phyloP scores from a whole-genome alignment of 2,888 invertebrate genomes.

The Camponotus fellah region DNA sequence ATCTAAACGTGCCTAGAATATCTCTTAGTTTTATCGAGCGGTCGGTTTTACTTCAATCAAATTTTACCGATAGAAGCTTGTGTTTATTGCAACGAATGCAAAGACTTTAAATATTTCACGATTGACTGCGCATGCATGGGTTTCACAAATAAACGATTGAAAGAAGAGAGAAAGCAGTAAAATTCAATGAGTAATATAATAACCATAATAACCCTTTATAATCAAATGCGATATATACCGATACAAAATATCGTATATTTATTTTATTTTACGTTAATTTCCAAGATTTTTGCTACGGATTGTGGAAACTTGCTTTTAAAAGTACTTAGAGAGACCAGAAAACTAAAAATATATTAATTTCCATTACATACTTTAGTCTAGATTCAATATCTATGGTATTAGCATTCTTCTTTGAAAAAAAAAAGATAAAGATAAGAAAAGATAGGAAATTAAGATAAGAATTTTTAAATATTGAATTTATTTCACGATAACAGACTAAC shows the following conservation, averaged over 20 bases:
- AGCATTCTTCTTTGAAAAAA: background rate
- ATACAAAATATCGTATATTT: background rate
- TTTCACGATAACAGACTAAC: background rate
- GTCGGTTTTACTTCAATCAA: background rate
- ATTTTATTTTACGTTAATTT: background rate
- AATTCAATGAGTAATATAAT: background rate
- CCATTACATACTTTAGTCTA: background rate
- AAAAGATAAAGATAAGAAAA: background rate
- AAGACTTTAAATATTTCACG: slow-evolving; percentile 27
- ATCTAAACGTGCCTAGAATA: slow-evolving; percentile 12
- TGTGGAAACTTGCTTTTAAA: background rate
- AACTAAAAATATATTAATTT: slow-evolving; percentile 30
- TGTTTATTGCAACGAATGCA: background rate
- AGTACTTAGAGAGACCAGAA: background rate
- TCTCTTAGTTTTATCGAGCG: background rate
- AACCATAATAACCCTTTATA: slow-evolving; percentile 21
- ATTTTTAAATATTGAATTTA: background rate
- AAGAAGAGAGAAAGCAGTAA: slow-evolving; percentile 31
- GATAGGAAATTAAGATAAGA: background rate
- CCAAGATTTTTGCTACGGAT: background rate
- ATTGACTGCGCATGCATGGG: slow-evolving; percentile 27
- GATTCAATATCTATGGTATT: background rate
- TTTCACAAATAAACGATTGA: slow-evolving; percentile 30
- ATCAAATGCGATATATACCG: slow-evolving; percentile 16
- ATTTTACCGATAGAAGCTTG: background rate